These are phyloP conservation scores for Callospermophilus lateralis DNA, from an alignment of 2,113 vertebrate species.

Conservation along the genomic window DNA sequence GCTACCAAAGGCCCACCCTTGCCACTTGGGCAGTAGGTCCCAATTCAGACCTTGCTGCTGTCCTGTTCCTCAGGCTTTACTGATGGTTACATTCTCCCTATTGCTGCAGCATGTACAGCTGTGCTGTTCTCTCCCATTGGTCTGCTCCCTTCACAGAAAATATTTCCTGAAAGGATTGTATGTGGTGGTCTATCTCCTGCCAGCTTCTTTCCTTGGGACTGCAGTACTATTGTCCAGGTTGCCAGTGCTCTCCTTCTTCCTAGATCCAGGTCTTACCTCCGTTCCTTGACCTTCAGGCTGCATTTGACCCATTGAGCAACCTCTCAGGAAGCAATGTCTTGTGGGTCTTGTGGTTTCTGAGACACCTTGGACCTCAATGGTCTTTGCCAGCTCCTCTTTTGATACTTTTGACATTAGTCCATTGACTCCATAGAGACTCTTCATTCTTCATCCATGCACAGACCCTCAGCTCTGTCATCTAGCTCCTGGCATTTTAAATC, in stretches of 20 bases:
- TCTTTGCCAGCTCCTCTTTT: background rate
- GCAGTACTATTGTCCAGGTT: background rate
- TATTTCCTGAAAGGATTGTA: background rate
- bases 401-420: fast-evolving
- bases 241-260: background rate
- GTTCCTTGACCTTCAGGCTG: background rate
- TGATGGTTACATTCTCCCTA: too few relatives aligned
- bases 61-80: background rate
- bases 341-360: background rate
- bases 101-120: background rate
- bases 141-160: background rate
- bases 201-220: background rate
- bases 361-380: background rate
- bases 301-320: background rate
- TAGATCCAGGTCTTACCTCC: background rate
- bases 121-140: background rate
- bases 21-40: background rate
- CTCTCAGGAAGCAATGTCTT: too few relatives aligned
- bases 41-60: background rate
- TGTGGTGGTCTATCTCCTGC: background rate
- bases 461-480: background rate
- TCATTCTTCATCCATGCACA: background rate
- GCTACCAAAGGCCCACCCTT: background rate
- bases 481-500: background rate
- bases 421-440: background rate